Evolutionary conservation across 2,888 invertebrate genomes (phyloP).

Genomic region (Lepidocyrtoides sp.): DNA sequence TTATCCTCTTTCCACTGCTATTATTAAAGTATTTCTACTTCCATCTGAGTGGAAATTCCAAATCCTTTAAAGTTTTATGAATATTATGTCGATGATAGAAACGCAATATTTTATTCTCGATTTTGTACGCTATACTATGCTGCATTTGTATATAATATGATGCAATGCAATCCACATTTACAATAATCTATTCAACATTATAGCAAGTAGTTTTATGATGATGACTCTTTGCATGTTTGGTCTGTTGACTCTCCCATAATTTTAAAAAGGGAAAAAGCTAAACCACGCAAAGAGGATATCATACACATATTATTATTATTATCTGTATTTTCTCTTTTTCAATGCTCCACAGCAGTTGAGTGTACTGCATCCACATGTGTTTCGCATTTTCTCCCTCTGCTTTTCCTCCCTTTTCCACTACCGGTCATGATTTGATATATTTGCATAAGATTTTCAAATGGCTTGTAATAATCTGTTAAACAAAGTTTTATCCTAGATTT

Average conservation of each 20-base stretch:
- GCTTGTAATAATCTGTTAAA: conserved; percentile 78
- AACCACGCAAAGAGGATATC: background rate
- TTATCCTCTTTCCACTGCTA: conserved; percentile 47
- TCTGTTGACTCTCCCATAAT: conserved; percentile 16
- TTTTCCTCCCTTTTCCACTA: conserved; percentile 39
- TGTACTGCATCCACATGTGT: background rate
- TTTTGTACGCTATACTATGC: background rate
- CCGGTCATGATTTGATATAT: conserved; percentile 72
- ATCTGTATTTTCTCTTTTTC: background rate
- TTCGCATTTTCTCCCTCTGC: background rate
- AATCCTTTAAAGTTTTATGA: conserved; percentile 4
- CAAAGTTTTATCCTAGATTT: conserved; percentile 66
- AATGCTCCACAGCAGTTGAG: background rate
- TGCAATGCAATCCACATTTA: background rate
- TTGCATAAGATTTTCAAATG: conserved; percentile 79
- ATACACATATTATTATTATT: background rate
- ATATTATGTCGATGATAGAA: background rate
- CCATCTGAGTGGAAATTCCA: conserved; percentile 35
- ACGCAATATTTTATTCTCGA: background rate
- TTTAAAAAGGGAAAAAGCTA: background rate
- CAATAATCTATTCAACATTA: background rate
- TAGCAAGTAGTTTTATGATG: background rate
- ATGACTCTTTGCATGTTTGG: background rate
- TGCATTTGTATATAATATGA: background rate
- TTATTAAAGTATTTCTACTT: conserved; percentile 36